Conservation (phyloP, 2,888 invertebrate genomes). For the Uloborus plumipes region DNA sequence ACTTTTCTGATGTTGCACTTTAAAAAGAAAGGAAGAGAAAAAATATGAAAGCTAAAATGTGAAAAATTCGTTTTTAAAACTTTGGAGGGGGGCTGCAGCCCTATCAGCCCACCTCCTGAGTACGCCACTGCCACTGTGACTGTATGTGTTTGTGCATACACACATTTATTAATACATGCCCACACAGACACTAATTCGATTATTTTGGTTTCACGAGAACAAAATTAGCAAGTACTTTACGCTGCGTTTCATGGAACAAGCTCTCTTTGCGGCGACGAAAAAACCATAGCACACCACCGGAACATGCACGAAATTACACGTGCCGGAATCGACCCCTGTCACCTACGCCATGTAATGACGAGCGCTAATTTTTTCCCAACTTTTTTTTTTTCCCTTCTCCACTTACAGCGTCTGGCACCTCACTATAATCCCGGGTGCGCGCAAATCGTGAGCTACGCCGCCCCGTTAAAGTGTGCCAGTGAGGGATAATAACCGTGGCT, state of each 20-base stretch:
- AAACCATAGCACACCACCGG: neutral
- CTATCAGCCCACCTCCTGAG: too few relatives aligned
- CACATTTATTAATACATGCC: too few relatives aligned
- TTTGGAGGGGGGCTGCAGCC: too few relatives aligned
- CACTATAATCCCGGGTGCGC: conserved; percentile 26
- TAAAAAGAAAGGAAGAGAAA: too few relatives aligned
- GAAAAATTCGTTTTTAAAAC: too few relatives aligned
- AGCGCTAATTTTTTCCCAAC: neutral
- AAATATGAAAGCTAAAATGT: too few relatives aligned
- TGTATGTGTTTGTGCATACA: too few relatives aligned
- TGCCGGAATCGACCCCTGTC: conserved; percentile 37
- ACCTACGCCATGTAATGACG: conserved; percentile 29
- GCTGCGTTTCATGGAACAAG: neutral
- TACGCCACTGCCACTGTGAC: too few relatives aligned
- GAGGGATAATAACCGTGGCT: conserved; percentile 21
- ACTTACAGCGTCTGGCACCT: neutral
- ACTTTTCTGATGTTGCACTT: too few relatives aligned
- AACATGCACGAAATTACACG: conserved; percentile 37
- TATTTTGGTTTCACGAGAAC: too few relatives aligned
- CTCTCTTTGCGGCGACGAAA: conserved; percentile 12
- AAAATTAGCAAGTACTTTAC: neutral
- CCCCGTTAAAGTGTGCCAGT: conserved; percentile 49
- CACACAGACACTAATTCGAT: too few relatives aligned
- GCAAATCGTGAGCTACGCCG: conserved; percentile 42
- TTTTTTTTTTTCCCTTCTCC: neutral